Percentiles rank a stretch among this genome's conserved stretches.
phyloP scores from a whole-genome alignment of 2,888 invertebrate genomes.

The Acanthococcus lagerstroemiae region DNA sequence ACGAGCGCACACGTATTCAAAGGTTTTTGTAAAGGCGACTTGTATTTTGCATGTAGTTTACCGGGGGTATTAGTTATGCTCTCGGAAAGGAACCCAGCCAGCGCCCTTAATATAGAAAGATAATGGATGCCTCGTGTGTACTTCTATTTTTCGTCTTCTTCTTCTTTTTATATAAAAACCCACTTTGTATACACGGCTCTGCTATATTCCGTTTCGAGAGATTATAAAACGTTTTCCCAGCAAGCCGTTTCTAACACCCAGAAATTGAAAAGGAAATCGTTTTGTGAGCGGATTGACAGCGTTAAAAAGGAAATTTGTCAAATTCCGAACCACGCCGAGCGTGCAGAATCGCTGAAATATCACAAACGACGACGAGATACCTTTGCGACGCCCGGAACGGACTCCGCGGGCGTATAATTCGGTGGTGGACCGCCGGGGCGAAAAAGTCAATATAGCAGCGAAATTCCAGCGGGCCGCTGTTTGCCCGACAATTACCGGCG shows the following conservation, averaged over 20 bases:
- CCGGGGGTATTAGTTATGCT: background rate
- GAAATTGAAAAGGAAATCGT: too few relatives aligned
- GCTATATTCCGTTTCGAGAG: background rate
- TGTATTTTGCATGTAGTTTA: constrained; percentile 6
- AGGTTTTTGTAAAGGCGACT: background rate
- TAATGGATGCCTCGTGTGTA: background rate
- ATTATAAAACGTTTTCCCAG: background rate
- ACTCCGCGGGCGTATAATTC: too few relatives aligned
- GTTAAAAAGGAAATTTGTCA: constrained; percentile 14
- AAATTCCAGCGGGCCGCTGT: too few relatives aligned
- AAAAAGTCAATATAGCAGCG: too few relatives aligned
- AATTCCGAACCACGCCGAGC: background rate
- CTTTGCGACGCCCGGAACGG: too few relatives aligned
- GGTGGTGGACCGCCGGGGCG: too few relatives aligned
- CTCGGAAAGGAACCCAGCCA: background rate
- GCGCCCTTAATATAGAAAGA: background rate
- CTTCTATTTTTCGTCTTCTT: too few relatives aligned
- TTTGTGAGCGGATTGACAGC: background rate
- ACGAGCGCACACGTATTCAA: background rate
- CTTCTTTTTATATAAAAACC: background rate
- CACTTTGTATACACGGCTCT: too few relatives aligned
- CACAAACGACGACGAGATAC: background rate
- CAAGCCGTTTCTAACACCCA: background rate
- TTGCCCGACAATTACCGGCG: background rate
- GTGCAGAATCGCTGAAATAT: constrained; percentile 6